phyloP scores from a whole-genome alignment of 2,888 invertebrate species.

The Empis livida region DNA sequence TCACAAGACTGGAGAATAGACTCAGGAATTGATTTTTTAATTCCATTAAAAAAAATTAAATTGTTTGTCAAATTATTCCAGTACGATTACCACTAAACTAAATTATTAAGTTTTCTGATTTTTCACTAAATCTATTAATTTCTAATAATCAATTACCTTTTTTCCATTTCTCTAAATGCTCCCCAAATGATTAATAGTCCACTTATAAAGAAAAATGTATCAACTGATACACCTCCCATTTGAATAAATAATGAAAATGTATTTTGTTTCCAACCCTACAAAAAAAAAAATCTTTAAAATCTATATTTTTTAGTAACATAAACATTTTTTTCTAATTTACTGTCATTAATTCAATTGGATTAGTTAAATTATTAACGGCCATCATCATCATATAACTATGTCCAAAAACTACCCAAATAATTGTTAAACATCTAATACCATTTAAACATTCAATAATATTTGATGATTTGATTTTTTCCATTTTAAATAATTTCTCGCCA shows the following conservation, averaged over 20 bases:
- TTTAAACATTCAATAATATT: constrained; percentile 36
- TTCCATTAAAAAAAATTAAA: no score
- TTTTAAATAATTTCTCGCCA: constrained; percentile 33
- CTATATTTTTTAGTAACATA: background rate
- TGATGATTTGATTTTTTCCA: constrained; percentile 23
- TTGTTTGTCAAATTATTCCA: no score
- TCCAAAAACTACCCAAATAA: constrained; percentile 39
- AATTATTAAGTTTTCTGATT: background rate
- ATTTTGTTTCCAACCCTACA: no score
- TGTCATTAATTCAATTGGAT: background rate
- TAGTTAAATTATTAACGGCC: background rate
- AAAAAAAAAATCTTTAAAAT: no score
- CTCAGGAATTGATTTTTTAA: no score
- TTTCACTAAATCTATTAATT: no score
- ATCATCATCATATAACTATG: constrained; percentile 23
- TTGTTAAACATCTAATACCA: constrained; percentile 36
- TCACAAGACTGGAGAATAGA: no score
- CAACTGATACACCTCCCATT: constrained; percentile 43
- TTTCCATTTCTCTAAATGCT: constrained; percentile 32
- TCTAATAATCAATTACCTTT: constrained; percentile 20
- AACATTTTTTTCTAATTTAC: background rate
- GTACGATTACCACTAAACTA: no score
- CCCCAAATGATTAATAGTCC: constrained; percentile 42
- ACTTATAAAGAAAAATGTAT: constrained; percentile 50
- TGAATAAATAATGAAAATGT: constrained; percentile 28